Evolutionary conservation across 1,140 invertebrate genomes (phyloP), one percentile per base, ranked within the genome.

Genomic region (Macrobrachium rosenbergii): DNA sequence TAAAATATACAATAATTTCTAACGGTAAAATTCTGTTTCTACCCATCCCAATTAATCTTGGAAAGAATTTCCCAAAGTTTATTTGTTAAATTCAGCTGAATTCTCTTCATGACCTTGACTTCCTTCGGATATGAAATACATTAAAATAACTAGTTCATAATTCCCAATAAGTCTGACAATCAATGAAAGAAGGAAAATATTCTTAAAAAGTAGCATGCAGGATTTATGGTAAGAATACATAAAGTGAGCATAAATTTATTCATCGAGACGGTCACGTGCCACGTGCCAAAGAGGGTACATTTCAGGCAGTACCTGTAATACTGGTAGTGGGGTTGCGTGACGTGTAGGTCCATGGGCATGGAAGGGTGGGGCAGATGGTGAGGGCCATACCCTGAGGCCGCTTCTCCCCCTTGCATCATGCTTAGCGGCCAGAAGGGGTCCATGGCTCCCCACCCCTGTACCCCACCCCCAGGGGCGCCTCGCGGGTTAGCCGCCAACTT

Each of bases 281-380:
- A 37, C 21, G 23, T 23, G 69, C 37, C 73, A n/a, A 45, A 37
- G 23, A 59, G 28, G 14, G 28, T 43, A 52, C 21, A 23, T 52
- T 37, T 8, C 12, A 16, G 12, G 21, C 37, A 58, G 52, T 76
- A 87, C 85, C 85, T 87, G 85, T 87, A 82, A 77, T 87, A 87
- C 72, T 87, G 85, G 85, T 87, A 87, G 69, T 82, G 85, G 28
- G 85, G 79, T 43, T 87, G 85, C 28, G 78, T 87, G 85, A 87
- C 85, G 85, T 87, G 85, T 72, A 87, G 85, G 79, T 87, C 85
- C 85, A 87, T 81, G 78, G 85, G 85, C 78, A 87, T 80, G 77
- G 85, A 23, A 37, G 85, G 85, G 78, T 87, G 85, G 58, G 85
- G 85, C 63, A 87, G 85, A 77, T 87, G 85, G 78, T 87, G 85